Conservation (phyloP, 2,888 invertebrate species). For the Epinotia demarniana region DNA sequence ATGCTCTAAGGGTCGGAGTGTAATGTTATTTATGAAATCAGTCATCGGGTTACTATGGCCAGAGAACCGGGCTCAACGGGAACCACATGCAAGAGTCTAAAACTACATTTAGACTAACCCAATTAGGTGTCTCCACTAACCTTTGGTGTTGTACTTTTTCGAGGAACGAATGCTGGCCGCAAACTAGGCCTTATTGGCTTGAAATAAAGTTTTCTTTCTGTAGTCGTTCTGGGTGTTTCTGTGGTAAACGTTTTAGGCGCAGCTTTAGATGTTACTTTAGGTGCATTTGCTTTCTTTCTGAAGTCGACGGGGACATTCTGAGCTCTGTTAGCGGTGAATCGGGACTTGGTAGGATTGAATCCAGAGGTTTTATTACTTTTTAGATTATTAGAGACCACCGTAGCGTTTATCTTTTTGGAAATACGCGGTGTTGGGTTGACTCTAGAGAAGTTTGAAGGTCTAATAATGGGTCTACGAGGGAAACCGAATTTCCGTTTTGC, state of each 20-base stretch:
- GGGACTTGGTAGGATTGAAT: slow-evolving; percentile 68
- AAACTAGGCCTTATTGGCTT: slow-evolving; percentile 74
- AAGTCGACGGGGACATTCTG: slow-evolving; percentile 78
- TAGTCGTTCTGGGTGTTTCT: slow-evolving; percentile 70
- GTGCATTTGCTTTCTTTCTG: slow-evolving; percentile 58
- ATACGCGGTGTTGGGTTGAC: slow-evolving; percentile 55
- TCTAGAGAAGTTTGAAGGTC: slow-evolving; percentile 69
- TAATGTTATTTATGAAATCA: slow-evolving; percentile 47
- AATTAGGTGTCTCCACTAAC: slow-evolving; percentile 53
- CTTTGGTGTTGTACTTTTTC: slow-evolving; percentile 67
- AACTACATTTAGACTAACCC: slow-evolving; percentile 40
- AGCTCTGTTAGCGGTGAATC: slow-evolving; percentile 68
- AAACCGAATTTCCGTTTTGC: slow-evolving; percentile 76
- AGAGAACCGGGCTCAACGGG: slow-evolving; percentile 60
- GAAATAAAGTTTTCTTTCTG: slow-evolving; percentile 71
- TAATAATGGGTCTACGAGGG: slow-evolving; percentile 71
- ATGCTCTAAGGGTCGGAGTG: slow-evolving; percentile 58
- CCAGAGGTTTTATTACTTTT: slow-evolving; percentile 71
- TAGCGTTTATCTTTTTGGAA: slow-evolving; percentile 65
- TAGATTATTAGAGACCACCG: slow-evolving; percentile 59
- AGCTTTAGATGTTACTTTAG: slow-evolving; percentile 53
- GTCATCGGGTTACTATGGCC: slow-evolving; percentile 62
- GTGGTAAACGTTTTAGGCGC: slow-evolving; percentile 67
- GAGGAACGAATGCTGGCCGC: slow-evolving; percentile 74
- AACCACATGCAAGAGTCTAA: slow-evolving; percentile 49